Base-by-base conservation (phyloP, 2,888 invertebrate species). In the Phasia obesa region DNA sequence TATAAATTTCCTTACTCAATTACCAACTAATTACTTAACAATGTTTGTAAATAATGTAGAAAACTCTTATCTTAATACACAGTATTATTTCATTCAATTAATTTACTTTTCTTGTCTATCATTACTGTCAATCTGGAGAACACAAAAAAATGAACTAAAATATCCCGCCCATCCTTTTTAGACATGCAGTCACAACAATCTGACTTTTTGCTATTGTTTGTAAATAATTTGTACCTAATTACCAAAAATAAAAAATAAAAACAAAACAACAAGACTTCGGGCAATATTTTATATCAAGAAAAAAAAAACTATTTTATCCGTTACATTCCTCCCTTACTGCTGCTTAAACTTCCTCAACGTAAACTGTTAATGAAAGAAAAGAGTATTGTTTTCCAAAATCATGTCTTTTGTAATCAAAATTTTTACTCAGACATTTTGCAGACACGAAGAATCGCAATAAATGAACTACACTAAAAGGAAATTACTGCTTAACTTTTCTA, bases 101-200 rank as follows among this genome's bases (percentile, higher is more conserved):
- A 88, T 89, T 90, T 38, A 27, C n/a, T 88, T 87, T 88, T 88
- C 49, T 49, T 81, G 85, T 85, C 87, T 87, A 89, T 90, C 89
- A 90, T 77, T 87, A 86, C 87, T 88, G 88, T 87, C 88, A 88
- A 89, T 88, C 88, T 87, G 85, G 85, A 86, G 65, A 86, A 35
- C 27, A 67, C 35, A 47, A 57, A 9, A n/a, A 65, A 73, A 57
- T 60, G 38, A 65, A n/a, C 53, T 25, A 27, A 21, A n/a, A 19
- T 47, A 59, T 35, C 42, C n/a, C 6, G 15, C 62, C 53, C 27
- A 55, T 25, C 57, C 25, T 25, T 23, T 31, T 44, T 27, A 21
- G 7, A 35, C n/a, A n/a, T 27, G 3, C 6, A 3, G 27, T 5
- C 6, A 55, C 42, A 60, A 53, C 55, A 65, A 71, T 71, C 38